A percentile compares a stretch with the other conserved stretches of the same genome.
phyloP scores from a whole-genome alignment of 2,113 vertebrate species.

The Athene cunicularia region DNA sequence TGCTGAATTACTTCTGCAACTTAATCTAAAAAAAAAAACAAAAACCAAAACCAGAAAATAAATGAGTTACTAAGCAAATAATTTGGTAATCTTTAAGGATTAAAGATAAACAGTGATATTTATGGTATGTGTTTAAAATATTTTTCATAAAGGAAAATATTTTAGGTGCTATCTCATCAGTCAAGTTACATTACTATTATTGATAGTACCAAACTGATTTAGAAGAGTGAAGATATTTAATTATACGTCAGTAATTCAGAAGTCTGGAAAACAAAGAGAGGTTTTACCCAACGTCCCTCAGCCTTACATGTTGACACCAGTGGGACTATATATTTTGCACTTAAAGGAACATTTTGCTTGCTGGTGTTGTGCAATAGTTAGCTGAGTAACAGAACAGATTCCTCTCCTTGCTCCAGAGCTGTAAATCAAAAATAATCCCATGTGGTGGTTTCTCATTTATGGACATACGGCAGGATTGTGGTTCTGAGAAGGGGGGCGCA shows the following conservation, averaged over 20 bases:
- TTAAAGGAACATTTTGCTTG: background rate
- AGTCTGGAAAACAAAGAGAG: background rate
- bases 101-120: background rate
- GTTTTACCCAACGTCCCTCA: background rate
- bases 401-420: background rate
- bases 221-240: background rate
- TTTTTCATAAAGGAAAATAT: background rate
- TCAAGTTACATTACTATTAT: background rate
- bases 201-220: background rate
- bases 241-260: background rate
- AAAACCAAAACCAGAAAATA: background rate
- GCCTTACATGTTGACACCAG: background rate
- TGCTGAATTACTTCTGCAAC: background rate
- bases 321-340: background rate
- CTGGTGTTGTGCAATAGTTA: slow-evolving; percentile 27
- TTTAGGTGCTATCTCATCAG: background rate
- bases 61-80: background rate
- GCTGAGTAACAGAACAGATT: background rate
- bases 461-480: background rate
- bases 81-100: background rate
- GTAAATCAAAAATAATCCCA: background rate
- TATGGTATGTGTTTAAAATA: background rate
- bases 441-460: background rate
- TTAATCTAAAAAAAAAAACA: background rate
- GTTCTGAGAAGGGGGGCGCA: background rate